A percentile compares a stretch with the other conserved stretches of the same genome.
phyloP scores from a whole-genome alignment of 2,797 vertebrate species.

The Anableps anableps region DNA sequence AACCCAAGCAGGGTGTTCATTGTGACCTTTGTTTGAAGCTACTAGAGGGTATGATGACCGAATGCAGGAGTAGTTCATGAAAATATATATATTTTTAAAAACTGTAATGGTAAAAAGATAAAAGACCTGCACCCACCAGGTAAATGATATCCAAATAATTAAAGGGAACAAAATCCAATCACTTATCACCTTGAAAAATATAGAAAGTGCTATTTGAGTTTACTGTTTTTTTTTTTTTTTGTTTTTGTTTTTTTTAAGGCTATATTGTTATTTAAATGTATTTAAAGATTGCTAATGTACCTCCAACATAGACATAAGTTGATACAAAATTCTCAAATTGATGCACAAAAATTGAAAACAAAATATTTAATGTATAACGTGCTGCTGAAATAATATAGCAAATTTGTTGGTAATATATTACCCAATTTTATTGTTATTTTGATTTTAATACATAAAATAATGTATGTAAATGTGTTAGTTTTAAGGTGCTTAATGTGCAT shows the following conservation, averaged over 20 bases:
- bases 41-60: not conserved
- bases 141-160: not conserved
- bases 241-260: no score
- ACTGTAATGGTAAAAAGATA: not conserved
- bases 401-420: not conserved
- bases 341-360: not conserved
- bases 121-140: not conserved
- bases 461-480: no score
- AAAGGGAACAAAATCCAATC: not conserved
- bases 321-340: not conserved
- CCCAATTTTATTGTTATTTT: no score
- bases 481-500: no score
- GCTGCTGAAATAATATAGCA: not conserved
- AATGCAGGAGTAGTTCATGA: not conserved
- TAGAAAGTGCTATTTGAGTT: no score
- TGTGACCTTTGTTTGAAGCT: not conserved
- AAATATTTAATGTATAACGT: not conserved
- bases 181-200: not conserved
- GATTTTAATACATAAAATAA: no score
- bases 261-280: not conserved
- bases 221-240: no score
- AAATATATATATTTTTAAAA: not conserved
- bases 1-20: not conserved
- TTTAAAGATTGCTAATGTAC: not conserved
- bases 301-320: not conserved